These are phyloP conservation scores for Zosterops japonicus DNA, from an alignment of 2,113 vertebrate species.

Conservation along the genomic window DNA sequence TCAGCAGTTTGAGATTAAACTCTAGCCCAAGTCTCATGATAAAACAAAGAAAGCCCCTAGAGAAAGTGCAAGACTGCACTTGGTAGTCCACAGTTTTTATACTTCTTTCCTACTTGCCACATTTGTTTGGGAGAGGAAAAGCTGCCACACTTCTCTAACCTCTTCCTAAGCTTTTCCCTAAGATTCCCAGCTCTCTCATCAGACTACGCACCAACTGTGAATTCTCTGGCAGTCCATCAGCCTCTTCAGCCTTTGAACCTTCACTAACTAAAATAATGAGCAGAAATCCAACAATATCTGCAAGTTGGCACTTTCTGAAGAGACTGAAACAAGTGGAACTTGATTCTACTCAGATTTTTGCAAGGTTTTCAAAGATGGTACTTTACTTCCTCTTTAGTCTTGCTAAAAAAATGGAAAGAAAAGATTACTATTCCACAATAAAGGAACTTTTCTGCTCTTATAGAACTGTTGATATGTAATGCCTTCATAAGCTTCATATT, in stretches of 20 bases:
- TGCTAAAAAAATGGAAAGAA: neutral
- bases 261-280: neutral
- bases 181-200: neutral
- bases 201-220: rapidly evolving
- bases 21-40: neutral
- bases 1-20: neutral
- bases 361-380: neutral
- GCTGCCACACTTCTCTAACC: neutral
- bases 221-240: neutral
- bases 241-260: neutral
- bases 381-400: neutral
- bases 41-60: neutral
- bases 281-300: neutral
- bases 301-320: neutral
- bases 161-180: neutral
- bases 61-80: neutral
- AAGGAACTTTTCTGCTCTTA: neutral
- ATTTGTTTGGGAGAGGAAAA: neutral
- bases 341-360: neutral
- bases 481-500: neutral
- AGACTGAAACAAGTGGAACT: neutral
- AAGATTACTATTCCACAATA: neutral
- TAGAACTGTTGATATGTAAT: neutral
- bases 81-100: neutral
- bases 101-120: neutral